phyloP scores from a whole-genome alignment of 2,113 vertebrate genomes.

The Microtus oregoni region DNA sequence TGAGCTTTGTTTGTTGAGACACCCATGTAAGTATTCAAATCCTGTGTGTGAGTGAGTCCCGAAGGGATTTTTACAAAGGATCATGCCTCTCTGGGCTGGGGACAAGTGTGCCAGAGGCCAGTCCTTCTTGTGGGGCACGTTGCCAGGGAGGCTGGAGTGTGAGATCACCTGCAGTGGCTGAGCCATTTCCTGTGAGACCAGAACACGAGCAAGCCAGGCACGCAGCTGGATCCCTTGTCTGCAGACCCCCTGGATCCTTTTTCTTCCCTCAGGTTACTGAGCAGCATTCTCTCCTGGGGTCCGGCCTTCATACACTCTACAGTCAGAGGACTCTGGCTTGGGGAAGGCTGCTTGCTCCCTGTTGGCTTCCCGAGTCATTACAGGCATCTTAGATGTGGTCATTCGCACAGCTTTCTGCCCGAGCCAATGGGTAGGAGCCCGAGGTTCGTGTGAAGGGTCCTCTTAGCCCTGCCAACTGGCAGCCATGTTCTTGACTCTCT shows the following conservation, averaged over 20 bases:
- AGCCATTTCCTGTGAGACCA: rapidly evolving
- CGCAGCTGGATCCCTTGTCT: rapidly evolving
- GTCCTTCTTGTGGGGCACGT: rapidly evolving
- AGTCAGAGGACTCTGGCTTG: too few relatives aligned
- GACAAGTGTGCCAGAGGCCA: rapidly evolving
- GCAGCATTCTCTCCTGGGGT: too few relatives aligned
- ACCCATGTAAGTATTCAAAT: neutral
- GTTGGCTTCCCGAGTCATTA: too few relatives aligned
- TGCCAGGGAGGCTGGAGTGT: too few relatives aligned
- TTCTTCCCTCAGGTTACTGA: neutral
- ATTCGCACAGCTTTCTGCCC: too few relatives aligned
- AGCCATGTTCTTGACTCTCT: neutral
- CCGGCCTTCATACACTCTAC: too few relatives aligned
- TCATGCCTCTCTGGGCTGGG: neutral
- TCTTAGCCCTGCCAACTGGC: rapidly evolving
- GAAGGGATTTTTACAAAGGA: rapidly evolving
- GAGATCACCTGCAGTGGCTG: rapidly evolving
- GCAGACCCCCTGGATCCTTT: rapidly evolving
- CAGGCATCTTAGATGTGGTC: too few relatives aligned
- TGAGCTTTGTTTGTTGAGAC: too few relatives aligned
- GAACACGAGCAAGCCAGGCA: rapidly evolving
- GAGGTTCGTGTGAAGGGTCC: neutral
- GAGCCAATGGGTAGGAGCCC: too few relatives aligned
- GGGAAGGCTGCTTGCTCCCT: too few relatives aligned
- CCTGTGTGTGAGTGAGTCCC: neutral